Evolutionary conservation across 2,888 invertebrate species (phyloP).

Genomic region (Panorpa germanica): DNA sequence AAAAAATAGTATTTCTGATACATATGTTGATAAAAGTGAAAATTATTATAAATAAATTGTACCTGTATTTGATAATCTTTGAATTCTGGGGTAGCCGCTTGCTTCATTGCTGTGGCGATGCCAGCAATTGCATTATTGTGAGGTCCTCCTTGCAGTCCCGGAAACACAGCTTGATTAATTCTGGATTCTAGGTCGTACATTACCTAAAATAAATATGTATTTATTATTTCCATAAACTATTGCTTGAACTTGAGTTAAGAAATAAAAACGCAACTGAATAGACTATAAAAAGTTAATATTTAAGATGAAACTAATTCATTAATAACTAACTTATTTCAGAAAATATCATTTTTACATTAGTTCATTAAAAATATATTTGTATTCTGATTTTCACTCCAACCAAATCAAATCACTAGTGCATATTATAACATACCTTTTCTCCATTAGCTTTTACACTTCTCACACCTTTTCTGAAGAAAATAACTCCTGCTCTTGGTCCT

Average conservation of each 20-base stretch:
- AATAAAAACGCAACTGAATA: too few species aligned
- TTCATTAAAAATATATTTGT: too few species aligned
- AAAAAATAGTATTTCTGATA: too few species aligned
- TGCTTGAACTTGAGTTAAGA: too few species aligned
- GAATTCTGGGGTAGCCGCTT: constrained; percentile 66
- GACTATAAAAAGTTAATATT: too few species aligned
- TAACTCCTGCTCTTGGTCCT: constrained; percentile 74
- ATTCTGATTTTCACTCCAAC: too few species aligned
- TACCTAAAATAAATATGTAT: constrained; percentile 19
- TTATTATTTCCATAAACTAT: too few species aligned
- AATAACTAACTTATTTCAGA: too few species aligned
- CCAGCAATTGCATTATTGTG: constrained; percentile 95
- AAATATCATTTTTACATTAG: too few species aligned
- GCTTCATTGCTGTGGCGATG: constrained; percentile 87
- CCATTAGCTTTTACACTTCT: constrained; percentile 63
- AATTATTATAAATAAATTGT: too few species aligned
- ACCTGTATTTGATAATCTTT: constrained; percentile 69
- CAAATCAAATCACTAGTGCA: neutral
- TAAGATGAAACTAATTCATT: too few species aligned
- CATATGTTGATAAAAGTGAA: too few species aligned
- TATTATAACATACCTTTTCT: constrained; percentile 30
- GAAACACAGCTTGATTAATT: constrained; percentile 83
- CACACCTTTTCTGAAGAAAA: constrained; percentile 85
- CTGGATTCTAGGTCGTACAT: constrained; percentile 76
- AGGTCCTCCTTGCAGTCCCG: constrained; percentile 92